These are phyloP conservation scores for Caenorhabditis virilis DNA, from an alignment of 2,888 invertebrate genomes.

Conservation along the genomic window DNA sequence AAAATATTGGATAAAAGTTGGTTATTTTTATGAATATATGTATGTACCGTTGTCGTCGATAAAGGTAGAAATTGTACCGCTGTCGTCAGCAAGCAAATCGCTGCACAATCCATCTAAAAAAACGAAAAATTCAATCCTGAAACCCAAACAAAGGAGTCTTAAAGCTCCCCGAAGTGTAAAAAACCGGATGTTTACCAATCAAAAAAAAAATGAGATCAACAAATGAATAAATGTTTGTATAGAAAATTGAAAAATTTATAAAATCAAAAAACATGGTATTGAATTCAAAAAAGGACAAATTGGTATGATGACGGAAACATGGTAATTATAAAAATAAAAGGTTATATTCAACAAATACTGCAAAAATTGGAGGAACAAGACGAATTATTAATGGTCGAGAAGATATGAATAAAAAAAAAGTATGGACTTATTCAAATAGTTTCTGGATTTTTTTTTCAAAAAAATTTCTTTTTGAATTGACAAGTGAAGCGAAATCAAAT, in stretches of 20 bases:
- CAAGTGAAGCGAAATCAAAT: too few species aligned
- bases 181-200: constrained; percentile 4
- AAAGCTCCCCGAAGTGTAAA: background rate
- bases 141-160: background rate
- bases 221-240: background rate
- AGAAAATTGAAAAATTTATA: background rate
- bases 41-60: constrained; percentile 18
- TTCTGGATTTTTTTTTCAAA: too few species aligned
- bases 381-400: too few species aligned
- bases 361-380: too few species aligned
- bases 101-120: constrained; percentile 42
- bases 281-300: too few species aligned
- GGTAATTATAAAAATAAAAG: too few species aligned
- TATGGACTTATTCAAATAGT: too few species aligned
- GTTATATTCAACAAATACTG: too few species aligned
- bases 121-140: background rate
- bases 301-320: too few species aligned
- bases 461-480: too few species aligned
- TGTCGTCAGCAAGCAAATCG: constrained; percentile 45
- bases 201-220: background rate
- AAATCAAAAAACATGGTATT: too few species aligned
- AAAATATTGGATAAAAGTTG: background rate
- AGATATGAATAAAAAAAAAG: too few species aligned
- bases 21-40: background rate
- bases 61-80: constrained; percentile 40